phyloP scores from a whole-genome alignment of 2,888 invertebrate genomes.

The Anticlea derivata region DNA sequence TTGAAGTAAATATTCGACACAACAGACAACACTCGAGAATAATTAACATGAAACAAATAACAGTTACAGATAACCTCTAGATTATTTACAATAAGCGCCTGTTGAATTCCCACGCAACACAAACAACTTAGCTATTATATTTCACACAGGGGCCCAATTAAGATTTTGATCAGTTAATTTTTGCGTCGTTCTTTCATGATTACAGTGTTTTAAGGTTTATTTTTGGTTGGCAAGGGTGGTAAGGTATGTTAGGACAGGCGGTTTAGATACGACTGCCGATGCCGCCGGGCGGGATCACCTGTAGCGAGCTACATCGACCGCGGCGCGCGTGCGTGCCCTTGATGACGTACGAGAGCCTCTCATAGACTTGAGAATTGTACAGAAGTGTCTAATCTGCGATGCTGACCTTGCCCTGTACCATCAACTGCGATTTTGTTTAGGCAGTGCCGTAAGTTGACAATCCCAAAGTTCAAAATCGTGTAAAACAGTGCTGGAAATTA shows the following conservation, averaged over 20 bases:
- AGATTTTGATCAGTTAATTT: slow-evolving; percentile 38
- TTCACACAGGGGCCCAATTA: slow-evolving; percentile 45
- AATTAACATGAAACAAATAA: slow-evolving; percentile 50
- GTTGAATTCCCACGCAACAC: slow-evolving; percentile 65
- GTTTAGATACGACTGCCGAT: slow-evolving; percentile 69
- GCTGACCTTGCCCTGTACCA: background rate
- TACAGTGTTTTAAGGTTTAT: slow-evolving; percentile 40
- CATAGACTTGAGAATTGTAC: slow-evolving; percentile 45
- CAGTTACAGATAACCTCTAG: slow-evolving; percentile 52
- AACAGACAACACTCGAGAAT: slow-evolving; percentile 57
- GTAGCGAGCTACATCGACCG: slow-evolving; percentile 81
- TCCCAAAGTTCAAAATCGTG: too few species aligned
- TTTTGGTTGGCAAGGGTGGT: slow-evolving; percentile 35
- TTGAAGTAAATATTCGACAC: slow-evolving; percentile 34
- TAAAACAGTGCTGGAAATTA: too few species aligned
- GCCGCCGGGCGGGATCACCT: slow-evolving; percentile 82
- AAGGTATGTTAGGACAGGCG: slow-evolving; percentile 48
- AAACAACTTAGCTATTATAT: slow-evolving; percentile 41
- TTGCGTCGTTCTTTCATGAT: slow-evolving; percentile 58
- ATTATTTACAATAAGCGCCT: slow-evolving; percentile 66
- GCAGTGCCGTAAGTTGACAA: too few species aligned
- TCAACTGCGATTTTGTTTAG: too few species aligned
- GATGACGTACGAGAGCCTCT: slow-evolving; percentile 71
- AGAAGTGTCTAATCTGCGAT: background rate
- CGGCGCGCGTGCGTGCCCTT: slow-evolving; percentile 78